Evolutionary conservation across 1,140 invertebrate species (phyloP).

Genomic region (Pemphigus obesinymphae): DNA sequence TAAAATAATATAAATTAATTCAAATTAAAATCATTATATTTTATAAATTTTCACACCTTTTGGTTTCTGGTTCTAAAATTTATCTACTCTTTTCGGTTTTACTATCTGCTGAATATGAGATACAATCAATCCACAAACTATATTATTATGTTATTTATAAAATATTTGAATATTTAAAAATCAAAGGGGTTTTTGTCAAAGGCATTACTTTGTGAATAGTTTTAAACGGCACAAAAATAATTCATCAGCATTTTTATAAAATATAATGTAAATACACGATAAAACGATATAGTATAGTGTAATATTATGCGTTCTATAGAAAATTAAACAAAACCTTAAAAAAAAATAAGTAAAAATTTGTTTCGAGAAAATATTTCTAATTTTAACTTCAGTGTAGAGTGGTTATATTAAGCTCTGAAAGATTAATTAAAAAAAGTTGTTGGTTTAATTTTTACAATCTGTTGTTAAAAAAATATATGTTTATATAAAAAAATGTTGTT

Average conservation of each 20-base stretch:
- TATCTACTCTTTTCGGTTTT: no score
- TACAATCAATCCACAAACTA: no score
- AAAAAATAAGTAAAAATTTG: background rate
- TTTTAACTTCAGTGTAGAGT: conserved; percentile 31
- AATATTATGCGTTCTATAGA: no score
- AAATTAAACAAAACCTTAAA: no score
- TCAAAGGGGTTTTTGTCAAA: no score
- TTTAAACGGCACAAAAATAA: background rate
- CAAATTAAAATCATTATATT: no score
- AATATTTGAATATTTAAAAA: background rate
- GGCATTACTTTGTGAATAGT: no score
- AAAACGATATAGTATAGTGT: background rate
- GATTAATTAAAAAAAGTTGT: conserved; percentile 42
- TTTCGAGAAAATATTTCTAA: conserved; percentile 30
- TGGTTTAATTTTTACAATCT: conserved; percentile 40
- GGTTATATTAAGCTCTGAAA: conserved; percentile 35
- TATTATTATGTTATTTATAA: background rate
- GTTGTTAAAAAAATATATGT: conserved; percentile 26
- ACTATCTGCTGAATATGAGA: no score
- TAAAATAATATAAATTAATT: no score
- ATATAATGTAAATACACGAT: background rate
- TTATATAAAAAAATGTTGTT: background rate
- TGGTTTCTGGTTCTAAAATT: no score
- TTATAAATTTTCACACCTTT: no score
- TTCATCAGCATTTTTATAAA: background rate